Evolutionary conservation across 2,113 vertebrate species (phyloP).

Genomic region (Esox niger): DNA sequence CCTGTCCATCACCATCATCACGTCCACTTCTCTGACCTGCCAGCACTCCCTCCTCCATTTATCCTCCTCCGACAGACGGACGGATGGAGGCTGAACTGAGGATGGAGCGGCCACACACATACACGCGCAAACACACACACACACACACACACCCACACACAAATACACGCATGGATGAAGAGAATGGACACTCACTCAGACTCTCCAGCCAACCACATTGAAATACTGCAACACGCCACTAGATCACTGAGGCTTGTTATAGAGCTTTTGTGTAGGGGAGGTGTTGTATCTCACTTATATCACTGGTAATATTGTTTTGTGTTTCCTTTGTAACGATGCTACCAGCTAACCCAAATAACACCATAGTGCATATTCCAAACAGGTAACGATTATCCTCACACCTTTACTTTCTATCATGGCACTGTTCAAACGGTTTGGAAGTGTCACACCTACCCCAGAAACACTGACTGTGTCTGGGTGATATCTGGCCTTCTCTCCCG

Average conservation of each 20-base stretch:
- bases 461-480: neutral
- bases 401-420: conserved; percentile 8
- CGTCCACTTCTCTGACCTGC: conserved; percentile 26
- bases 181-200: neutral
- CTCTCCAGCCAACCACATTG: neutral
- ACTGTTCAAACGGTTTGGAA: neutral
- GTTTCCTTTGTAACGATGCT: too few species aligned
- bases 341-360: too few species aligned
- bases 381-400: too few species aligned
- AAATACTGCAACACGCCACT: neutral
- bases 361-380: too few species aligned
- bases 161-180: neutral
- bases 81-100: conserved; percentile 5
- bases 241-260: neutral
- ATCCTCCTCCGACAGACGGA: conserved; percentile 24
- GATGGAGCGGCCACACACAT: neutral
- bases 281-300: too few species aligned
- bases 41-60: conserved; percentile 48
- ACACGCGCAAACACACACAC: neutral
- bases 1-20: conserved; percentile 1
- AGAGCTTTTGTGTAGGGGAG: too few species aligned
- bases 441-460: neutral
- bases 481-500: conserved; percentile 24
- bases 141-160: neutral
- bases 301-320: too few species aligned